phyloP scores from a whole-genome alignment of 2,797 vertebrate species.

The Ceryle rudis region DNA sequence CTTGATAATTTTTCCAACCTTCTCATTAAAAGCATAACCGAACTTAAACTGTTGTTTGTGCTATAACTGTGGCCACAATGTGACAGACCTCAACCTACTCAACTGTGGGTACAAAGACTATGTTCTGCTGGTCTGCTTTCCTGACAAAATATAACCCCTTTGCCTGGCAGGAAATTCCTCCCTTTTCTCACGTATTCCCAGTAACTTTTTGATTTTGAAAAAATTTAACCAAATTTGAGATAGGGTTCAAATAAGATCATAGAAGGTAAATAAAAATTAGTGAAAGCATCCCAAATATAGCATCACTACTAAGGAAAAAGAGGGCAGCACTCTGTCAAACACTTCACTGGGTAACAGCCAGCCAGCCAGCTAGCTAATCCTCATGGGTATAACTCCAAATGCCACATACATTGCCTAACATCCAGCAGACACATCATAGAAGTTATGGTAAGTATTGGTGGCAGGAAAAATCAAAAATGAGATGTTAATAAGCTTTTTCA shows the following conservation, averaged over 20 bases:
- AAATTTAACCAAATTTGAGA: neutral
- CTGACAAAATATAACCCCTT: neutral
- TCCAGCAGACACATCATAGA: neutral
- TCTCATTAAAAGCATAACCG: neutral
- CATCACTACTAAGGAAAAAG: neutral
- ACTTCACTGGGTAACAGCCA: neutral
- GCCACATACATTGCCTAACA: neutral
- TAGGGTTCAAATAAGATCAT: neutral
- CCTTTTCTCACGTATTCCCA: neutral
- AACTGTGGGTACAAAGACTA: neutral
- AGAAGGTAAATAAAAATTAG: neutral
- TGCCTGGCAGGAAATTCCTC: neutral
- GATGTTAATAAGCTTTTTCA: neutral
- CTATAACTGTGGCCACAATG: neutral
- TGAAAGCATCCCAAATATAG: neutral
- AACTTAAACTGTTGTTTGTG: neutral
- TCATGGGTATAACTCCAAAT: rapidly evolving
- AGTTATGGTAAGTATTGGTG: neutral
- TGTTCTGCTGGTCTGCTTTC: neutral
- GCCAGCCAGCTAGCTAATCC: neutral
- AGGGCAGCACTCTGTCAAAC: neutral
- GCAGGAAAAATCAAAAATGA: neutral
- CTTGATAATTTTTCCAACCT: neutral
- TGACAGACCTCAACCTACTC: neutral
- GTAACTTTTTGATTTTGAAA: neutral